Conservation (phyloP, 2,113 vertebrate species). For the Ceyx margarethae region DNA sequence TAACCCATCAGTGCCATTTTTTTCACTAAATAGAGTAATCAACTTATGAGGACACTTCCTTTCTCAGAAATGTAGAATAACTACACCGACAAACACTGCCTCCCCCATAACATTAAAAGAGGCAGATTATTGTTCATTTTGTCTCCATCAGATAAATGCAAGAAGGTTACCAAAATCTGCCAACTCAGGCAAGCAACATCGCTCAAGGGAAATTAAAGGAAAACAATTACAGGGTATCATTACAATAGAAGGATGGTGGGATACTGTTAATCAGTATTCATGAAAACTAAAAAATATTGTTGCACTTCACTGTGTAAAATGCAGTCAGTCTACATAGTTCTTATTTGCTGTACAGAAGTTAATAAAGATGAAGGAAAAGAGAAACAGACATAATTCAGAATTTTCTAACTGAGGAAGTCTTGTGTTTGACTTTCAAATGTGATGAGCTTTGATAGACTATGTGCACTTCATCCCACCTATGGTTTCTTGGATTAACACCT, state of each 20-base stretch:
- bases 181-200: background rate
- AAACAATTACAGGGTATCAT: background rate
- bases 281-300: background rate
- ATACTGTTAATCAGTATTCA: background rate
- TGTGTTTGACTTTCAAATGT: conserved; percentile 63
- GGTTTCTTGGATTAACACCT: conserved; percentile 48
- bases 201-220: background rate
- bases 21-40: background rate
- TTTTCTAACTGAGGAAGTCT: background rate
- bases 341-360: background rate
- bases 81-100: background rate
- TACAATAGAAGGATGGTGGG: background rate
- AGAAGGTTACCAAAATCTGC: background rate
- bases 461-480: conserved; percentile 56
- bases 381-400: background rate
- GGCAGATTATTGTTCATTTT: background rate
- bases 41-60: background rate
- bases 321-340: background rate
- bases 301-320: background rate
- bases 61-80: background rate
- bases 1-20: background rate
- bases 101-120: background rate
- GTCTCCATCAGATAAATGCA: background rate
- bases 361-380: background rate
- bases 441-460: conserved; percentile 17